Conservation (phyloP, 2,888 invertebrate genomes). For the Meliscaeva auricollis region DNA sequence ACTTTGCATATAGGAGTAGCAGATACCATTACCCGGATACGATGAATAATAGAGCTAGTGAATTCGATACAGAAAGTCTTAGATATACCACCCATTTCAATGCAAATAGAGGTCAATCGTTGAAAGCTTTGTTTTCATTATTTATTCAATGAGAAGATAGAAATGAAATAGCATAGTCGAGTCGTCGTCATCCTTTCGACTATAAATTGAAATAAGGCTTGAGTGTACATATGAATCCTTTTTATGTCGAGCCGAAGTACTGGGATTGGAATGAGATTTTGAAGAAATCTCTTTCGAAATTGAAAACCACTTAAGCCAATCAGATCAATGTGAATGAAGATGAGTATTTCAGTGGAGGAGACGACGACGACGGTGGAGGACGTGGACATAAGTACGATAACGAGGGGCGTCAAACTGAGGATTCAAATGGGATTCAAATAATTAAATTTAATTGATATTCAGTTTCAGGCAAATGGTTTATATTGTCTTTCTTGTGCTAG, state of each 20-base stretch:
- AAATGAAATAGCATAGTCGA: slow-evolving; percentile 54
- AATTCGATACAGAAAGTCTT: slow-evolving; percentile 39
- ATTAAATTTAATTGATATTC: slow-evolving; percentile 76
- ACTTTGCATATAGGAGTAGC: slow-evolving; percentile 41
- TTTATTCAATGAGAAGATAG: slow-evolving; percentile 67
- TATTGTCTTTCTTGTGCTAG: slow-evolving; percentile 42
- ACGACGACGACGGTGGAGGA: slow-evolving; percentile 18
- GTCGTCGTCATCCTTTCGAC: slow-evolving; percentile 30
- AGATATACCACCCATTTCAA: slow-evolving; percentile 47
- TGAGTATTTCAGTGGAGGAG: neutral
- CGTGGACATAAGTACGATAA: slow-evolving; percentile 2
- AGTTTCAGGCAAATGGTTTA: slow-evolving; percentile 71
- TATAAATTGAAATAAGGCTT: slow-evolving; percentile 38
- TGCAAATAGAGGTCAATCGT: slow-evolving; percentile 76
- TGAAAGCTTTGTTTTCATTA: slow-evolving; percentile 75
- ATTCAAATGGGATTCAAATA: slow-evolving; percentile 65
- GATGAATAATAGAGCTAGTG: slow-evolving; percentile 67
- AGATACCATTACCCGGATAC: slow-evolving; percentile 47
- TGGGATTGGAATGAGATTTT: slow-evolving; percentile 28
- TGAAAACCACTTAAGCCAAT: slow-evolving; percentile 76
- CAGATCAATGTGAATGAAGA: slow-evolving; percentile 58
- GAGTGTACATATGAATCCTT: slow-evolving; percentile 54
- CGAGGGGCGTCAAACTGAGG: slow-evolving; percentile 33
- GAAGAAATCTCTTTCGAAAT: slow-evolving; percentile 62
- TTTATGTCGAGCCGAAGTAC: slow-evolving; percentile 38